A percentile compares a stretch with the other conserved stretches of the same genome.
Conservation (phyloP, 2,888 invertebrate species). For the Physocephala rufipes region DNA sequence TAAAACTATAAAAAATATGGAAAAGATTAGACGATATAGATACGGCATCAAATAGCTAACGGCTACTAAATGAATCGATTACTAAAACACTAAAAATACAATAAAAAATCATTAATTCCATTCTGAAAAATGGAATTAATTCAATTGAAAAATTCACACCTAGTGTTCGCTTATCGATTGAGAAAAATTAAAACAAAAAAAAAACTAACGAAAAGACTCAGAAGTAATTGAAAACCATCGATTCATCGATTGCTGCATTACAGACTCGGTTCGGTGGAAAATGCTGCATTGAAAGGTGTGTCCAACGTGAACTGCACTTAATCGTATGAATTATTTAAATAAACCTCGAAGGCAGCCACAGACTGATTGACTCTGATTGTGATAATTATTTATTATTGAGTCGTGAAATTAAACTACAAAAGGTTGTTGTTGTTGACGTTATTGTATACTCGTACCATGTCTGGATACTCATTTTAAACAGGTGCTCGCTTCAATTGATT, state of each 20-base stretch:
- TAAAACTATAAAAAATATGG: too few species aligned
- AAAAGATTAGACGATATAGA: background rate
- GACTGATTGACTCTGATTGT: constrained; percentile 6
- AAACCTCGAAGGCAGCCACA: background rate
- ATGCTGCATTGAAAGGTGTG: constrained; percentile 3
- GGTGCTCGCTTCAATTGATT: too few species aligned
- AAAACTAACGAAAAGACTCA: background rate
- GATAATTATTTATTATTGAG: background rate
- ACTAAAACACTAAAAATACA: background rate
- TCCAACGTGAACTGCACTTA: background rate
- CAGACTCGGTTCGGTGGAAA: background rate
- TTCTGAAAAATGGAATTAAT: background rate
- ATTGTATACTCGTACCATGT: too few species aligned
- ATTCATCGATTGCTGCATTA: background rate
- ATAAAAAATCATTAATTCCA: background rate
- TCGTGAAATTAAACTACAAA: background rate
- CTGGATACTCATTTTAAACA: too few species aligned
- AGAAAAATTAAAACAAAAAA: constrained; percentile 1
- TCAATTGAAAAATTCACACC: constrained; percentile 24
- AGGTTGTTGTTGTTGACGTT: background rate
- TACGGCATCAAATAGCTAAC: background rate
- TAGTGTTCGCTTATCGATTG: constrained; percentile 2
- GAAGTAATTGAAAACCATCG: background rate
- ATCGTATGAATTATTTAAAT: background rate
- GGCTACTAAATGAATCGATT: background rate